A percentile compares a stretch with the other conserved stretches of the same genome.
phyloP scores from a whole-genome alignment of 2,113 vertebrate genomes.

The Corythoichthys haematopterus region DNA sequence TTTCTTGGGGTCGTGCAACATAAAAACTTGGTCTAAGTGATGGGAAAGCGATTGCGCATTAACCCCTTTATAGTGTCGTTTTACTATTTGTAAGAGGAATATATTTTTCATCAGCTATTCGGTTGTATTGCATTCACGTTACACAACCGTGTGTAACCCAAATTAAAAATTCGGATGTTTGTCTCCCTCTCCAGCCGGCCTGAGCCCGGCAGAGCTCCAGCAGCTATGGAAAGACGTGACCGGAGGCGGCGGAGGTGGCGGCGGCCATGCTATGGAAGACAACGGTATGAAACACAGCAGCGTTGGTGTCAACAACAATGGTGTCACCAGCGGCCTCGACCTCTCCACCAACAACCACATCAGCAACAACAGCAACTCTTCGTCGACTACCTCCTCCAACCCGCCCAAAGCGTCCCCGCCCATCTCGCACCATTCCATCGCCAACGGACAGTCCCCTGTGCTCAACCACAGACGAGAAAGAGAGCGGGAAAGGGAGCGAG shows the following conservation, averaged over 20 bases:
- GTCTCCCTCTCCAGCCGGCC: constrained; percentile 73
- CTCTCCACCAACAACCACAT: constrained; percentile 86
- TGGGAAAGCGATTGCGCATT: no score
- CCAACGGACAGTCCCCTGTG: constrained; percentile 96
- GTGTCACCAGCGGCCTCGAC: constrained; percentile 78
- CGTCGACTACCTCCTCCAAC: constrained; percentile 97
- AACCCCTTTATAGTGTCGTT: no score
- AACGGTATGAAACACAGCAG: constrained; percentile 60
- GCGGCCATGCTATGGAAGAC: constrained; percentile 53
- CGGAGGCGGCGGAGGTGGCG: constrained; percentile 51
- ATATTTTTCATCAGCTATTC: no score
- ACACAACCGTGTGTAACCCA: neutral
- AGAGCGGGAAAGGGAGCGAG: constrained; percentile 61
- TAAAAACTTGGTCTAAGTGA: no score
- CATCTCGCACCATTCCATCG: constrained; percentile 93
- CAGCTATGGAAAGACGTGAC: constrained; percentile 99
- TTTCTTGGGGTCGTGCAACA: no score
- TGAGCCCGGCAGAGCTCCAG: constrained; percentile 97
- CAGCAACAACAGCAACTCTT: constrained; percentile 81
- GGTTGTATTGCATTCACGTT: neutral
- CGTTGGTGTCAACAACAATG: constrained; percentile 57
- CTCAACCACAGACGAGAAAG: constrained; percentile 94
- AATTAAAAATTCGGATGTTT: neutral
- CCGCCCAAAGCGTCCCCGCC: constrained; percentile 97
- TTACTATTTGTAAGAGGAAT: no score